Percentiles rank a stretch among this genome's conserved stretches.
These are phyloP conservation scores for Vultur gryphus DNA, from an alignment of 2,797 vertebrate genomes.

Conservation along the genomic window DNA sequence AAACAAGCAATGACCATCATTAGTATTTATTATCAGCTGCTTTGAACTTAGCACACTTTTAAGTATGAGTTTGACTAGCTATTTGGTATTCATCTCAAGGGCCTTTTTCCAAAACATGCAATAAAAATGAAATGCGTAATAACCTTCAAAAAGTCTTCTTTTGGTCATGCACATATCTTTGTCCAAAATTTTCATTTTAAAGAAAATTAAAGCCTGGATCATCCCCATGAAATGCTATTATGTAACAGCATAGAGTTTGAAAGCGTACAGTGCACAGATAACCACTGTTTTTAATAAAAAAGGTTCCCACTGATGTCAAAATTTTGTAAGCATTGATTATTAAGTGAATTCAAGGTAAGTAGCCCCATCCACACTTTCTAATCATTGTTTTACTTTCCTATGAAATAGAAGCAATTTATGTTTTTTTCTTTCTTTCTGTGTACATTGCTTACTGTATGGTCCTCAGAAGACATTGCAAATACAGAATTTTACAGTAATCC, in stretches of 20 bases:
- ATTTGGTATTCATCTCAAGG: not conserved
- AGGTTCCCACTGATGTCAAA: not conserved
- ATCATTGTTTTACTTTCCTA: not conserved
- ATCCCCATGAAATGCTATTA: not conserved
- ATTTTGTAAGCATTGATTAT: not conserved
- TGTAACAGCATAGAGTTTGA: not conserved
- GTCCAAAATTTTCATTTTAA: not conserved
- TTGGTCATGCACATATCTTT: not conserved
- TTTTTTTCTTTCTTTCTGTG: not conserved
- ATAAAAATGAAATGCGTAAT: not conserved
- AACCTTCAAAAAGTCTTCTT: not conserved
- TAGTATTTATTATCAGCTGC: conserved; percentile 3
- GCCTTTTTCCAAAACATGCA: not conserved
- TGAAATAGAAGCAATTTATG: not conserved
- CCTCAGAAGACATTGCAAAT: not conserved
- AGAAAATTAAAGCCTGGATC: not conserved
- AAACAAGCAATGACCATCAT: not conserved
- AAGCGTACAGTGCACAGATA: not conserved
- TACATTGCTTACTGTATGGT: not conserved
- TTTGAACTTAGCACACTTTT: not conserved
- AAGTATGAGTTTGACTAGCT: not conserved
- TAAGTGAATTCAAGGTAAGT: not conserved
- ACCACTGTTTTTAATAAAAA: not conserved
- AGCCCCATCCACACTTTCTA: not conserved
- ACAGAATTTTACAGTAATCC: not conserved